phyloP scores from a whole-genome alignment of 2,797 vertebrate species.

The Liasis olivaceus region DNA sequence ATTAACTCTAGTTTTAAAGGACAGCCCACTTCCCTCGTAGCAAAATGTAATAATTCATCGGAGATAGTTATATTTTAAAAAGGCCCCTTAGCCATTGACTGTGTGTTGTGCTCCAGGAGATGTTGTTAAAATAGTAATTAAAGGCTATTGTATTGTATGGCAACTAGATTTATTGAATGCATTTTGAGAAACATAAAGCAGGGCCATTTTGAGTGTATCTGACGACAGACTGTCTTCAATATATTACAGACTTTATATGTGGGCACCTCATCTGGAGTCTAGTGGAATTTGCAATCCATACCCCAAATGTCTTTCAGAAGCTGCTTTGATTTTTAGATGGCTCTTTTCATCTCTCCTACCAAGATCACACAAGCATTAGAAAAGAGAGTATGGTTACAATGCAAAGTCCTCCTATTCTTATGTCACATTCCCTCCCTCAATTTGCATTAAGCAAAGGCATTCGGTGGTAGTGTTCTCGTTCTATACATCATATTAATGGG shows the following conservation, averaged over 20 bases:
- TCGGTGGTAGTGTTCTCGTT: slow-evolving; percentile 5
- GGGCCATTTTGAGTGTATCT: neutral
- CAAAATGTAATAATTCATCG: too few species aligned
- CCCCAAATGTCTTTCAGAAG: neutral
- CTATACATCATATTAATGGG: slow-evolving; percentile 40
- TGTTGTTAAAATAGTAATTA: too few species aligned
- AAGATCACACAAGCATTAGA: too few species aligned
- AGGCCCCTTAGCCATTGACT: too few species aligned
- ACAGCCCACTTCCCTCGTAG: too few species aligned
- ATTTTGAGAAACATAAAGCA: neutral
- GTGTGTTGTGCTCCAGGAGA: too few species aligned
- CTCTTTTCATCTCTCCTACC: neutral
- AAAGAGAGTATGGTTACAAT: too few species aligned
- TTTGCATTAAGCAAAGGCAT: neutral
- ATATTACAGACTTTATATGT: neutral
- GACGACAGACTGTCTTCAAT: neutral
- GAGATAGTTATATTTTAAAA: too few species aligned
- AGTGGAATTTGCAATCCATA: neutral
- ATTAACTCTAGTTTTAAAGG: too few species aligned
- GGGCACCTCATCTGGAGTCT: neutral
- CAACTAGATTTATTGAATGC: neutral
- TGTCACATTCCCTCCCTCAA: neutral
- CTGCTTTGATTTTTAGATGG: too few species aligned
- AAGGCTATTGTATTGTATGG: neutral
- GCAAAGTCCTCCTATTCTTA: neutral